Percentiles rank a stretch among this genome's conserved stretches.
phyloP scores from a whole-genome alignment of 2,888 invertebrate species.

The Cerastis rubricosa region DNA sequence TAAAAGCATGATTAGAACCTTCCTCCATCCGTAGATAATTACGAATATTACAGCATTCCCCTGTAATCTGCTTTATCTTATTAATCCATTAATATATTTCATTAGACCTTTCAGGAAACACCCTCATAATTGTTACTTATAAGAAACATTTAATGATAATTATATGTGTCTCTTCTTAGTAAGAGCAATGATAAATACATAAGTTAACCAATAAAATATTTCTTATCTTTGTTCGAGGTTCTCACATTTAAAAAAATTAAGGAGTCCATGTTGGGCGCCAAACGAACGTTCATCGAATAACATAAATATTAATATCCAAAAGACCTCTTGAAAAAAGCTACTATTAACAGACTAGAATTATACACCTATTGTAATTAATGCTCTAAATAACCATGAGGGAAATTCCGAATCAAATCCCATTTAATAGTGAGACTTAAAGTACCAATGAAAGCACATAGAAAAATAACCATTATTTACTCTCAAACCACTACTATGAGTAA shows the following conservation, averaged over 20 bases:
- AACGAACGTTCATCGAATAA: not conserved
- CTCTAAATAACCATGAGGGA: not conserved
- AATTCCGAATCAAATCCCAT: not conserved
- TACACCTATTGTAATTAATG: not conserved
- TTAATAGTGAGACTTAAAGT: not conserved
- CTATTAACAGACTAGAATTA: not conserved
- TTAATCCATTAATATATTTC: constrained; percentile 41
- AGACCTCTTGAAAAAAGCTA: not conserved
- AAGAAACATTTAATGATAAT: constrained; percentile 14
- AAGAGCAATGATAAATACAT: not conserved
- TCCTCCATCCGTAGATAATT: constrained; percentile 13
- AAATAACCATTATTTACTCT: not conserved
- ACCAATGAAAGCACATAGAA: not conserved
- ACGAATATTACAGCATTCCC: constrained; percentile 23
- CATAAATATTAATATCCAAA: not conserved
- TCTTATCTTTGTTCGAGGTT: not conserved
- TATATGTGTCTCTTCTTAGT: not conserved
- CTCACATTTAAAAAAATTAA: not conserved
- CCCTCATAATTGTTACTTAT: constrained; percentile 4
- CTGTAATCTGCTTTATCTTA: constrained; percentile 24
- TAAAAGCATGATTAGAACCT: constrained; percentile 17
- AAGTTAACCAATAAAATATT: not conserved
- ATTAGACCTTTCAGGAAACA: not conserved
- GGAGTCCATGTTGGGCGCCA: constrained; percentile 45
- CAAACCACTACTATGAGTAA: not conserved